Base-by-base conservation (phyloP, 1,140 invertebrate species). In the Cyclargus thomasi region DNA sequence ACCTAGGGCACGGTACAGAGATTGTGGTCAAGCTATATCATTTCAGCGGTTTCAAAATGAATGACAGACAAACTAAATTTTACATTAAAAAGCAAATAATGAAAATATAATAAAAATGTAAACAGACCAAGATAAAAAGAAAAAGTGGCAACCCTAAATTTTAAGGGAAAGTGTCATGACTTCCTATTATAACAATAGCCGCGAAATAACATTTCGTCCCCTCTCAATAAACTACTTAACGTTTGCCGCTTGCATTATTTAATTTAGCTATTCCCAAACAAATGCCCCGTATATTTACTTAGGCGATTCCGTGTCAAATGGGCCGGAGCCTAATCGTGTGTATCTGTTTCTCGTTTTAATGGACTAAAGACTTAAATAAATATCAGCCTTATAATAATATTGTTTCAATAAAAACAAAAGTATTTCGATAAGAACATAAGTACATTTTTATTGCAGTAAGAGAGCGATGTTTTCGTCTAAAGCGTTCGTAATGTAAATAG, bases 191-290 rank as follows among this genome's bases (percentile, higher is more conserved):
- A 20, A 59, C 20, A 1, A 11, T 20, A 59, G 55, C 55, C 55
- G 20, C 55, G 21, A 11, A 7, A 8, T 4, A 47, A 11, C 11
- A 47, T 47, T 47, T 47, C 55, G 21, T 20, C 18, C 55, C 55
- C 18, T 59, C 55, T 47, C 55, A 21, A 18, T 59, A 59, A 59
- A 20, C 55, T 21, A 2, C 55, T 59, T 59, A 59, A 59, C 17
- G 21, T 59, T 59, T 59, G 18, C 10, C 55, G 55, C 18, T 21
- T 59, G 55, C 55, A 59, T 59, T 20, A 59, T 20, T 59, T 59
- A 18, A 20, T 59, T 59, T 59, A 59, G 20, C 18, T 11, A n/a
- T 59, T 59, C 18, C 10, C 18, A 59, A 59, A 59, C 17, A 59
- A 59, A 59, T 59, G 20, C 10, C 17, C 18, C 3, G 18, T 59